Base-by-base conservation (phyloP, 2,113 vertebrate genomes). In the Cynoglossus semilaevis region DNA sequence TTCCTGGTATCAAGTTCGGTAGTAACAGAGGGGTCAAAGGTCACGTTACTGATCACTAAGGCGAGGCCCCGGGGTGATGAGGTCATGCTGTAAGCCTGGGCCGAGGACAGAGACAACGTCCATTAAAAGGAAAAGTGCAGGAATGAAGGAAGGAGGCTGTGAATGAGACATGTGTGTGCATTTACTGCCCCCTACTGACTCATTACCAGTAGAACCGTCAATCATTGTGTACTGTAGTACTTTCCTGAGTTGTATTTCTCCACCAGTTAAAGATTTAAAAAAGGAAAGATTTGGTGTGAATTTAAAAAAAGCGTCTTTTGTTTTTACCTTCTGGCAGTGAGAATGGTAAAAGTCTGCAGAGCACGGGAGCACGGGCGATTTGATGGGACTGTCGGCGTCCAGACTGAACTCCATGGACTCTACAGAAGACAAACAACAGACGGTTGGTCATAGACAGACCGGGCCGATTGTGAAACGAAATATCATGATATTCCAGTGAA, bases 21-120 rank as follows among this genome's bases (percentile, higher is more conserved):
- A 4, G 91, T 88, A 51, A 89, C 78, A 40, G 18, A 37, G 0
- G 86, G 74, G 42, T 90, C 90, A 83, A 99, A 99, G 44, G 44
- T 88, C 72, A 96, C 87, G 0, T 99, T 99, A 76, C 96, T 99
- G 71, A 99, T 90, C 57, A 99, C 92, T 71, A 98, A 76, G 0
- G 93, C 95, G 35, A 93, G 79, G 43, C 96, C 96, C 9, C 94
- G 91, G 0, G 95, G 95, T 18, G 82, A 80, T 3, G 96, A 94
- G 22, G 58, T 71, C 90, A 99, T 87, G 42, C 79, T 91, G 67
- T 99, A 98, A 1, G 97, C 93, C 97, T 99, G 58, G 14, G 55
- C 43, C 9, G 13, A 2, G 16, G 15, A 11, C 50, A 22, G 16
- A 47, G 11, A 52, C 16, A 49, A n/a, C n/a, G n/a, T n/a, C n/a